phyloP scores from a whole-genome alignment of 2,797 vertebrate species.

The Cyclopterus lumpus region DNA sequence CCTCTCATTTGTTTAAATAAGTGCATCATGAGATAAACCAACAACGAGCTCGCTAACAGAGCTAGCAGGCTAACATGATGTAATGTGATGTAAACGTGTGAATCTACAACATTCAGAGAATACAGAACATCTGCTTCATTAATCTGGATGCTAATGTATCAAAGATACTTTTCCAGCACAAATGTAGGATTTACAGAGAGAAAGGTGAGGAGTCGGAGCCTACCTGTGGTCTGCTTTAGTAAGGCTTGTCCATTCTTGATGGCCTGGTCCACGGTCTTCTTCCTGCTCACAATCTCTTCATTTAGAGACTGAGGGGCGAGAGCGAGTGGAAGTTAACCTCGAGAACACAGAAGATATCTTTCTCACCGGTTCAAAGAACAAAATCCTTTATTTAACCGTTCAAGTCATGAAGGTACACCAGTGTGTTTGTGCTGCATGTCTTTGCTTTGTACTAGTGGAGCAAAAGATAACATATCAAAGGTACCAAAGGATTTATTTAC shows the following conservation, averaged over 20 bases:
- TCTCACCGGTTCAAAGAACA: not conserved
- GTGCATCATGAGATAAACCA: not conserved
- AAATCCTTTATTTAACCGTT: not conserved
- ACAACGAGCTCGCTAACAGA: conserved; percentile 8
- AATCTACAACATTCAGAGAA: not conserved
- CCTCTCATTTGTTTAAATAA: conserved; percentile 3
- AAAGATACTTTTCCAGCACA: not conserved
- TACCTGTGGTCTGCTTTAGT: conserved; percentile 98
- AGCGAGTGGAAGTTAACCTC: not conserved
- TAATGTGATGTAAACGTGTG: conserved; percentile 25
- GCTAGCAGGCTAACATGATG: conserved; percentile 31
- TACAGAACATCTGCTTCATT: not conserved
- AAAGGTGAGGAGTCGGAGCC: not conserved
- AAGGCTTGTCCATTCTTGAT: conserved; percentile 97
- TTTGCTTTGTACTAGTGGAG: not conserved
- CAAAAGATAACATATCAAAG: not conserved
- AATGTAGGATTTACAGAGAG: not conserved
- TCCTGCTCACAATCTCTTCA: conserved; percentile 96
- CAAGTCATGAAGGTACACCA: not conserved
- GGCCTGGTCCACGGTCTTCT: conserved; percentile 98
- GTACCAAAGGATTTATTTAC: no score
- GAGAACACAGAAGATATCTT: rapidly evolving
- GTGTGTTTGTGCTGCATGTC: not conserved
- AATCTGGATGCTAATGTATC: not conserved
- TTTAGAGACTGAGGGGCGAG: conserved; percentile 88